Evolutionary conservation across 2,888 invertebrate genomes (phyloP).

Genomic region (Ischnus inquisitorius): DNA sequence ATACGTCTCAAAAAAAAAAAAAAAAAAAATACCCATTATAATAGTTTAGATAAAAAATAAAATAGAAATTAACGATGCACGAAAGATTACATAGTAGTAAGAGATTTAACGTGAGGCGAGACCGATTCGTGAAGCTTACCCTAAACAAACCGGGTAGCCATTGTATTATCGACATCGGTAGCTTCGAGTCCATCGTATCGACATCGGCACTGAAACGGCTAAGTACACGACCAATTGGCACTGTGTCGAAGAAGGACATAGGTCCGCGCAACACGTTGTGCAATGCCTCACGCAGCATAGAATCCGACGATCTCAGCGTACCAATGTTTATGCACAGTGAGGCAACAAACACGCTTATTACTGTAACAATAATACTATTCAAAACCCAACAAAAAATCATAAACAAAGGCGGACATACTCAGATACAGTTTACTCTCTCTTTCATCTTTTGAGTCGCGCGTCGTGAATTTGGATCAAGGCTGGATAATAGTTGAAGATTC

Average conservation of each 20-base stretch:
- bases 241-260: slow-evolving; percentile 88
- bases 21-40: not conserved
- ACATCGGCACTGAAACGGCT: slow-evolving; percentile 88
- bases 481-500: not conserved
- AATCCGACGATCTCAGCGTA: slow-evolving; percentile 85
- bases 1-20: too few species aligned
- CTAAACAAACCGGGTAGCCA: slow-evolving; percentile 81
- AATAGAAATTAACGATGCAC: slow-evolving; percentile 39
- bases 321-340: slow-evolving; percentile 90
- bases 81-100: slow-evolving; percentile 19
- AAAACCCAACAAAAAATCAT: slow-evolving; percentile 20
- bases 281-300: slow-evolving; percentile 86
- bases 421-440: slow-evolving; percentile 4
- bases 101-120: slow-evolving; percentile 12
- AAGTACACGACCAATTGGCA: slow-evolving; percentile 88
- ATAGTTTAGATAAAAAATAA: not conserved
- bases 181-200: slow-evolving; percentile 86
- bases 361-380: slow-evolving; percentile 85
- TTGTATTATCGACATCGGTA: slow-evolving; percentile 84
- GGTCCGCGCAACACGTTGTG: slow-evolving; percentile 86
- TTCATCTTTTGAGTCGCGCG: slow-evolving; percentile 19
- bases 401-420: slow-evolving; percentile 14
- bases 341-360: slow-evolving; percentile 89
- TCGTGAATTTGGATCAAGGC: not conserved
- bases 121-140: slow-evolving; percentile 77